phyloP scores from a whole-genome alignment of 1,140 invertebrate genomes.

The Heliconius hewitsoni region DNA sequence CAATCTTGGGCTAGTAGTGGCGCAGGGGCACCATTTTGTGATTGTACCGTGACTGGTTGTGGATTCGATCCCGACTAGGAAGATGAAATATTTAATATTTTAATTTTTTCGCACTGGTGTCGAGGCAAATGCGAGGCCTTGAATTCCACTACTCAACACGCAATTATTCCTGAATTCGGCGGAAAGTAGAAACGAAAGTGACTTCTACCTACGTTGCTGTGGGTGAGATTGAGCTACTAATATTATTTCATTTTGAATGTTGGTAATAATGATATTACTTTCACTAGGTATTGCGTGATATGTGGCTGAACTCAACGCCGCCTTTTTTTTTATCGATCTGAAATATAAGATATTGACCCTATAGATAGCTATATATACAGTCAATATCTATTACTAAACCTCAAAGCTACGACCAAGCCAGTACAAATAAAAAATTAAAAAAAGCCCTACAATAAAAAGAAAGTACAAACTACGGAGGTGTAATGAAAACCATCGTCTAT shows the following conservation, averaged over 20 bases:
- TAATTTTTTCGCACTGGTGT: background rate
- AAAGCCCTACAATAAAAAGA: background rate
- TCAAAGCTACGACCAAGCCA: background rate
- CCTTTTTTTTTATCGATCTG: no score
- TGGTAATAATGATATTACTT: no score
- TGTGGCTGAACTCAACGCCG: no score
- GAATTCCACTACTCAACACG: background rate
- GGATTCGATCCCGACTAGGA: background rate
- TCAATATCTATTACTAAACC: background rate
- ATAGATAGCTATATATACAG: background rate
- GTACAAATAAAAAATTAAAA: background rate
- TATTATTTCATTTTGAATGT: no score
- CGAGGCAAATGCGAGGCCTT: background rate
- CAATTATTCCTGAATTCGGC: background rate
- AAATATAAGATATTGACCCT: no score
- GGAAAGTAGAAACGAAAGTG: background rate
- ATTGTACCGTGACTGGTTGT: background rate
- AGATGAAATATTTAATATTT: background rate
- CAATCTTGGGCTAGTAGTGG: background rate
- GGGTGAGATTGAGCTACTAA: no score
- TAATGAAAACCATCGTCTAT: conserved; percentile 15
- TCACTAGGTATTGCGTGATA: no score
- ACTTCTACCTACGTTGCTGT: no score
- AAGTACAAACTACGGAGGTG: background rate
- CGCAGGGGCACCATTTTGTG: background rate